Base-by-base conservation (phyloP, 2,888 invertebrate species). In the Anoplius nigerrimus region DNA sequence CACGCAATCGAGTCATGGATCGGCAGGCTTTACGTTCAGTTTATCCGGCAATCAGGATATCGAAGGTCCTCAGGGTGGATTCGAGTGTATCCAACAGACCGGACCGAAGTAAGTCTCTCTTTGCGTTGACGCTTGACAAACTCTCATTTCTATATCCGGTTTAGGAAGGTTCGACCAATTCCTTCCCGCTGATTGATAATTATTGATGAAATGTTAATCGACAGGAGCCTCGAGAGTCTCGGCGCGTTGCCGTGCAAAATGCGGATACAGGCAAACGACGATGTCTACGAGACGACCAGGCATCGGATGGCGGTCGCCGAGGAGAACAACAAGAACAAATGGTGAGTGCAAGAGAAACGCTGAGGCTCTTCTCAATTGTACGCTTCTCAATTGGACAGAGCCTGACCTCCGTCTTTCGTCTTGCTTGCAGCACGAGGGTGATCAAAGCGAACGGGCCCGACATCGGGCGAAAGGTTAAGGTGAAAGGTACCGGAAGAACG, bases 201-300 rank as follows among this genome's bases (percentile, higher is more conserved):
- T n/a, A n/a, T n/a, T n/a, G n/a, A 54, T 63, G 34, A 6, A 34
- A 8, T 34, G 34, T 34, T 34, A 1, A 6, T 68, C 74, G 78
- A 87, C 81, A 91, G 91, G 84, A 92, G 93, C 76, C 90, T 97
- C 89, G 94, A 95, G 90, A 93, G 94, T 83, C 93, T 97, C 90
- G 98, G 98, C 80, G 92, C 95, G 79, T 91, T 98, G 90, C 94
- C 94, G 83, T 93, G 94, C 89, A 95, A 95, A 89, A 95, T 98
- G 93, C 94, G 96, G 77, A 95, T 98, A 82, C 95, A 95, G 89
- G 98, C 98, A 84, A 98, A 97, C 86, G 98, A 98, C 87, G 98
- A 98, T 91, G 95, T 97, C 70, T 98, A 98, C 90, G 96, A 96
- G 90, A 94, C 95, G 83, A 98, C 98, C 80, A 93, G 94, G 90